A percentile compares a stretch with the other conserved stretches of the same genome.
phyloP scores from a whole-genome alignment of 1,140 invertebrate species.

The Oscheius sp. region DNA sequence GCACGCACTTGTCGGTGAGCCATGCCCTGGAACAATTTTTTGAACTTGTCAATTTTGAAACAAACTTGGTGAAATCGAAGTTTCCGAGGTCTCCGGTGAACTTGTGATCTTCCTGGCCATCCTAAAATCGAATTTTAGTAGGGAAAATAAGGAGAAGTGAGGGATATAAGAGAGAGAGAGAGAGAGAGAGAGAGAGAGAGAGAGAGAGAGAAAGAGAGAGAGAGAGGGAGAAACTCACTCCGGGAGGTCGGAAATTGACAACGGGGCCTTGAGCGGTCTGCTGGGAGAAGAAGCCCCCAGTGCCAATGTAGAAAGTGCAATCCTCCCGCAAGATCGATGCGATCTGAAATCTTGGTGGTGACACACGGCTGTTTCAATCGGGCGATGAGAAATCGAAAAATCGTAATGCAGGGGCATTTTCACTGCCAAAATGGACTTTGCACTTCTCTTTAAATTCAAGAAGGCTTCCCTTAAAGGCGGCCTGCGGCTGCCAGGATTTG shows the following conservation, averaged over 20 bases:
- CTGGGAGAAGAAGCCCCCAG: slow-evolving; percentile 68
- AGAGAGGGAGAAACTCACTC: slow-evolving; percentile 22
- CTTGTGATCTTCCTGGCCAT: background rate
- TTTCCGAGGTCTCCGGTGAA: background rate
- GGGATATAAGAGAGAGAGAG: too few species aligned
- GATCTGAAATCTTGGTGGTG: slow-evolving; percentile 52
- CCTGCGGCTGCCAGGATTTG: too few species aligned
- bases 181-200: background rate
- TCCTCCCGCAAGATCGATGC: slow-evolving; percentile 78
- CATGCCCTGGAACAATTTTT: slow-evolving; percentile 69
- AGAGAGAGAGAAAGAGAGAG: background rate
- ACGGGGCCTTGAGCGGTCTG: background rate
- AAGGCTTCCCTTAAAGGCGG: too few species aligned
- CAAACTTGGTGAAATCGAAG: slow-evolving; percentile 1
- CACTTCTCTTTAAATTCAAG: too few species aligned
- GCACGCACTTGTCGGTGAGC: slow-evolving; percentile 77
- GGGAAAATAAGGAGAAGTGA: background rate
- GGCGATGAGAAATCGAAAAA: too few species aligned
- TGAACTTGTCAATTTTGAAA: slow-evolving; percentile 27
- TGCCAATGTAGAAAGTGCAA: slow-evolving; percentile 86
- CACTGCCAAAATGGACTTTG: too few species aligned
- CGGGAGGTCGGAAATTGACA: slow-evolving; percentile 69
- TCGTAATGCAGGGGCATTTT: too few species aligned
- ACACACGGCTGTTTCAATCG: too few species aligned
- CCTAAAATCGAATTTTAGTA: slow-evolving; percentile 34